Evolutionary conservation across 2,113 vertebrate species (phyloP).

Genomic region (Equus przewalskii): DNA sequence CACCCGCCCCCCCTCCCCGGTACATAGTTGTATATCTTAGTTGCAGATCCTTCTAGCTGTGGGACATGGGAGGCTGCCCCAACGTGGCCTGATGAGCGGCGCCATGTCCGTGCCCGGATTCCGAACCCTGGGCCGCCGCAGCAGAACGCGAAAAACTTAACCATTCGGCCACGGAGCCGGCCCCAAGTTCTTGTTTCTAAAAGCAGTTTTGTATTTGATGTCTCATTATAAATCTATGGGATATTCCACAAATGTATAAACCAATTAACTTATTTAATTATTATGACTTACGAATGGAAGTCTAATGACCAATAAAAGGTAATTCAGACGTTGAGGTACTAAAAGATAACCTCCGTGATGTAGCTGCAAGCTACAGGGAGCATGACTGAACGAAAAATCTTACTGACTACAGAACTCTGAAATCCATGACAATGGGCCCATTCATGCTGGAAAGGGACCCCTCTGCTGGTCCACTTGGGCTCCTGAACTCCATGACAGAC

Average conservation of each 20-base stretch:
- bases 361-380: not conserved
- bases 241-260: not conserved
- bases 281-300: not conserved
- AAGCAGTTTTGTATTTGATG: not conserved
- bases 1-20: no score
- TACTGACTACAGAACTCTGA: not conserved
- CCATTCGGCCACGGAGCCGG: no score
- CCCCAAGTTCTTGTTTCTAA: not conserved
- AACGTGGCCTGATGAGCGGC: no score
- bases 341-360: not conserved
- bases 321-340: not conserved
- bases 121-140: no score
- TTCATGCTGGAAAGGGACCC: not conserved
- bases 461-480: not conserved
- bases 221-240: not conserved
- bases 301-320: not conserved
- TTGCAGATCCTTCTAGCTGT: no score
- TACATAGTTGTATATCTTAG: no score
- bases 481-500: not conserved
- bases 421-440: not conserved
- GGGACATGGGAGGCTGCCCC: no score
- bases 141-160: no score
- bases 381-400: not conserved
- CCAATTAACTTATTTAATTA: not conserved
- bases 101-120: no score